phyloP scores from a whole-genome alignment of 2,113 vertebrate genomes.

The Romanogobio albipinnatus region DNA sequence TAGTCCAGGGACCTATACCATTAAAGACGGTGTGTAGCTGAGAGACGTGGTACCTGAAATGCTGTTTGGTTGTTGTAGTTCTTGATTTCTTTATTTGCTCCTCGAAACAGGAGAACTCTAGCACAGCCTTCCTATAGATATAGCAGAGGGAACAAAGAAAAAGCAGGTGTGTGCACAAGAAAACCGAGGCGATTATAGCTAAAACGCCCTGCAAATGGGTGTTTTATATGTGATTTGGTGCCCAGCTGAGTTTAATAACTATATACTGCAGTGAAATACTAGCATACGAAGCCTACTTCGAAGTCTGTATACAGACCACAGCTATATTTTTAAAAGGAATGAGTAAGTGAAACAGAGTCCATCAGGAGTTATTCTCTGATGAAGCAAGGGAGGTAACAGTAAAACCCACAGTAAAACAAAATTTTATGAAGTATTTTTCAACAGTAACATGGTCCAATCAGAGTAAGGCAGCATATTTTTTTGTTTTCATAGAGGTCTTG shows the following conservation, averaged over 20 bases:
- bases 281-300: background rate
- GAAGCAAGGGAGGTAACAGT: background rate
- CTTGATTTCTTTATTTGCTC: conserved; percentile 93
- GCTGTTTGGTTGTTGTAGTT: conserved; percentile 99
- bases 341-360: background rate
- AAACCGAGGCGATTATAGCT: conserved; percentile 8
- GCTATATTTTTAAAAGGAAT: background rate
- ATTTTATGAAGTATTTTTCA: too few relatives aligned
- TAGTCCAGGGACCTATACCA: too few relatives aligned
- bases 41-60: conserved; percentile 83
- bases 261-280: background rate
- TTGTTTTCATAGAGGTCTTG: too few relatives aligned
- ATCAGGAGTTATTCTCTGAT: background rate
- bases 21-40: background rate
- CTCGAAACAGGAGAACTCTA: conserved; percentile 92
- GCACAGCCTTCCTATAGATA: conserved; percentile 90
- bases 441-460: too few relatives aligned
- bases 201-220: background rate
- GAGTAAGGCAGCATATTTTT: too few relatives aligned
- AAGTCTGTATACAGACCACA: background rate
- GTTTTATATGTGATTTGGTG: background rate
- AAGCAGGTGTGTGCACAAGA: conserved; percentile 16
- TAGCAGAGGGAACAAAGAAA: background rate
- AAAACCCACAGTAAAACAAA: too few relatives aligned
- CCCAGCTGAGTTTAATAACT: conserved; percentile 13